phyloP scores from a whole-genome alignment of 2,888 invertebrate species.

The Apomyelois bistriatella region DNA sequence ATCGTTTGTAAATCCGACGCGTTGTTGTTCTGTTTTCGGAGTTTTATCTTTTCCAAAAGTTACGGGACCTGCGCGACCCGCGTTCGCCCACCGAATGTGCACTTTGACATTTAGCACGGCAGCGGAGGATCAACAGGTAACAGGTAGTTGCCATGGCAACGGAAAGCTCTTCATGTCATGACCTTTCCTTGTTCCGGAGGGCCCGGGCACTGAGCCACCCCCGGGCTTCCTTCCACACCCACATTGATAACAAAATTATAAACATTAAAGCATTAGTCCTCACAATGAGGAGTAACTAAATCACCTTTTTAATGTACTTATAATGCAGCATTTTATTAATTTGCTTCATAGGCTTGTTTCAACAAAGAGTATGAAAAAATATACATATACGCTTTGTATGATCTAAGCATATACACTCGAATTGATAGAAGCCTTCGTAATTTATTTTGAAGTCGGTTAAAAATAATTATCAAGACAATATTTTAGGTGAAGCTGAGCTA shows the following conservation, averaged over 20 bases:
- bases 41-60: constrained; percentile 8
- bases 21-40: background rate
- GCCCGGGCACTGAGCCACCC: constrained; percentile 18
- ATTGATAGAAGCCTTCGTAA: too few species aligned
- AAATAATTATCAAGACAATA: too few species aligned
- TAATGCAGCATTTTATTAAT: too few species aligned
- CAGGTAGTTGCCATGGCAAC: constrained; percentile 62
- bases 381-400: too few species aligned
- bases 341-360: too few species aligned
- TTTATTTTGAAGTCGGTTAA: too few species aligned
- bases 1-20: too few species aligned
- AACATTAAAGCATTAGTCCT: background rate
- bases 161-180: constrained; percentile 35
- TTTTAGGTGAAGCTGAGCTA: too few species aligned
- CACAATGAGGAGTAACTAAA: background rate
- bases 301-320: background rate
- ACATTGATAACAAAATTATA: background rate
- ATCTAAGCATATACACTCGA: too few species aligned
- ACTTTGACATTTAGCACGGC: constrained; percentile 51
- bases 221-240: constrained; percentile 18
- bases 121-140: constrained; percentile 55
- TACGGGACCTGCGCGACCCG: constrained; percentile 20
- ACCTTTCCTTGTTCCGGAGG: constrained; percentile 47
- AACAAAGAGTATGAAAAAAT: too few species aligned
- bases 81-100: constrained; percentile 25